Evolutionary conservation across 92 coral and sea anemone species (phyloP).

Genomic region (Phenganax stokvisi): DNA sequence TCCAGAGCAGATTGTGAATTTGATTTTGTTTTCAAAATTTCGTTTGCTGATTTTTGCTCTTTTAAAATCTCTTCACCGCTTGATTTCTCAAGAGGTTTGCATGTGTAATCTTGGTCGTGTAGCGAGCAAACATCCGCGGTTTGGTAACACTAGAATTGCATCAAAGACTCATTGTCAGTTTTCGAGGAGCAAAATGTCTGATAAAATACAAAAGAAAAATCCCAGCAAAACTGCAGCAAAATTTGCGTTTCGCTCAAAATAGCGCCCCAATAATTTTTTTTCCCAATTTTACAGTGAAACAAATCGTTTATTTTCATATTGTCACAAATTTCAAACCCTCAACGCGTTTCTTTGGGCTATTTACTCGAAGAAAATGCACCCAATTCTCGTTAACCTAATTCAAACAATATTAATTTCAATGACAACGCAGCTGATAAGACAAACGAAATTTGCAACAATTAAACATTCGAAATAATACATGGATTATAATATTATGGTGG

Average conservation of each 20-base stretch:
- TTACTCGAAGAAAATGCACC: background rate
- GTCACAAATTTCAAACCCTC: too few relatives aligned
- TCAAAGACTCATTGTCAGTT: constrained; percentile 14
- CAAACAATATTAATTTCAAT: background rate
- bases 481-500: background rate
- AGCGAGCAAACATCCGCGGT: constrained; percentile 22
- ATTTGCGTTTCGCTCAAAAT: too few relatives aligned
- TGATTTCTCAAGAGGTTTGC: constrained; percentile 18
- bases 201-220: background rate
- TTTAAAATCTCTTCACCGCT: background rate
- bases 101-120: constrained; percentile 4
- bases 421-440: constrained; percentile 15
- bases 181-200: constrained; percentile 3
- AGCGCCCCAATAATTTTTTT: too few relatives aligned
- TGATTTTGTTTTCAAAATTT: background rate
- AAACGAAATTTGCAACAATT: constrained; percentile 19
- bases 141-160: constrained; percentile 30
- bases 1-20: background rate
- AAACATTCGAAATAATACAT: background rate
- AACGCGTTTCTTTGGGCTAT: background rate
- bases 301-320: too few relatives aligned
- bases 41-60: background rate
- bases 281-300: too few relatives aligned
- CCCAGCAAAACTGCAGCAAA: too few relatives aligned
- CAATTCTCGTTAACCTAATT: constrained; percentile 10